These are phyloP conservation scores for Acanthopleura granulata DNA, from an alignment of 2,888 invertebrate genomes.

Conservation along the genomic window DNA sequence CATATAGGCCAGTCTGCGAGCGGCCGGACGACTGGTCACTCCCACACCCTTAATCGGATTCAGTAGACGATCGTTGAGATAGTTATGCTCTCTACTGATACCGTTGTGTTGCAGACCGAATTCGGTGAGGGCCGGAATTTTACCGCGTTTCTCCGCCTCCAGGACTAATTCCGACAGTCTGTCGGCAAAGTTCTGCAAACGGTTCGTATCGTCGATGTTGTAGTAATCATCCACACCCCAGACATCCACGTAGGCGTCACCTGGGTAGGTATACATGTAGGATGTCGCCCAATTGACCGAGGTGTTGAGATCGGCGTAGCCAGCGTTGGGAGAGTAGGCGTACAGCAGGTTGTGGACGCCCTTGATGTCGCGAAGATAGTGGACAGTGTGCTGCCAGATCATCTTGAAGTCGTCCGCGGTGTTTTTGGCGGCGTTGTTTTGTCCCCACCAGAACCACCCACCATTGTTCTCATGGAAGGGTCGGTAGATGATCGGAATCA, in stretches of 20 bases:
- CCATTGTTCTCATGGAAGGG: slow-evolving; percentile 41
- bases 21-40: slow-evolving; percentile 14
- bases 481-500: slow-evolving; percentile 33
- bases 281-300: background rate
- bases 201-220: slow-evolving; percentile 13
- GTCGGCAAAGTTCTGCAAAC: slow-evolving; percentile 17
- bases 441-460: slow-evolving; percentile 40
- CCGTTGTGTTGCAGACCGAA: slow-evolving; percentile 28
- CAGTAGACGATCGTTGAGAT: slow-evolving; percentile 33
- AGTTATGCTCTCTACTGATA: slow-evolving; percentile 26
- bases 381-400: slow-evolving; percentile 30
- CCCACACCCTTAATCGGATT: slow-evolving; percentile 23
- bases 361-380: slow-evolving; percentile 30
- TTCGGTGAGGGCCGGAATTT: slow-evolving; percentile 36
- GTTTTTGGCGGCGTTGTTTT: slow-evolving; percentile 27
- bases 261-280: slow-evolving; percentile 33
- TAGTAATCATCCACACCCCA: slow-evolving; percentile 35
- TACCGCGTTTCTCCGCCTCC: slow-evolving; percentile 28
- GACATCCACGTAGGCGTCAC: slow-evolving; percentile 33
- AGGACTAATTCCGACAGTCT: slow-evolving; percentile 24
- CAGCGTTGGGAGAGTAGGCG: slow-evolving; percentile 30
- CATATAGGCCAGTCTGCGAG: slow-evolving; percentile 27
- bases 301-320: background rate
- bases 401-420: slow-evolving; percentile 29
- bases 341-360: slow-evolving; percentile 36